Percentiles rank a stretch among this genome's conserved stretches.
Evolutionary conservation across 1,140 invertebrate genomes (phyloP).

Genomic region (Drosophila chauvacae): DNA sequence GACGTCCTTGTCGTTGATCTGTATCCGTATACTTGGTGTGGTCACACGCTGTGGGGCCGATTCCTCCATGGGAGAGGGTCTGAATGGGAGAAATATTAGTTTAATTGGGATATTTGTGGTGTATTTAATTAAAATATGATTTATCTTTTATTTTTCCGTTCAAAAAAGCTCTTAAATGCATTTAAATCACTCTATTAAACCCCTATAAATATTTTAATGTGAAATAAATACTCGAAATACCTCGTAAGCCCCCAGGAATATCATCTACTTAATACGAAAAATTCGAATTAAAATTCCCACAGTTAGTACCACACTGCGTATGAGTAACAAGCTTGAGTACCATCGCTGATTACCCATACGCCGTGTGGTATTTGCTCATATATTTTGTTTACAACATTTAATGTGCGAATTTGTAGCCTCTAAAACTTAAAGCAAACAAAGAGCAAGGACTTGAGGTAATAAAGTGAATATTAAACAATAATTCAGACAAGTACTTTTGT

Average conservation of each 20-base stretch:
- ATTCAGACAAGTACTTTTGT: not conserved
- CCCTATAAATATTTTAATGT: not conserved
- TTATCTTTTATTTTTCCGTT: not conserved
- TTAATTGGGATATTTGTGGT: not conserved
- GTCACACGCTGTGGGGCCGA: conserved; percentile 42
- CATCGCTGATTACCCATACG: conserved; percentile 6
- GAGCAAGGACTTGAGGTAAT: conserved; percentile 2
- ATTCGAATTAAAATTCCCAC: conserved; percentile 22
- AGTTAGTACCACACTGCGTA: not conserved
- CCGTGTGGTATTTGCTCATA: conserved; percentile 12
- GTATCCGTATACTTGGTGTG: conserved; percentile 69
- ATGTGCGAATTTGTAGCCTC: conserved; percentile 1
- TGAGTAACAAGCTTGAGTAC: not conserved
- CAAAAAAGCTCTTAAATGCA: not conserved
- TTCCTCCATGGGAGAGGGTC: conserved; percentile 50
- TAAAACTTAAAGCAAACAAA: conserved; percentile 14
- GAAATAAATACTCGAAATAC: not conserved
- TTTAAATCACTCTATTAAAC: not conserved
- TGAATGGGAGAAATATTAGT: not conserved
- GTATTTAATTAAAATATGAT: not conserved
- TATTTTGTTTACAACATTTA: conserved; percentile 24
- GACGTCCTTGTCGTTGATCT: conserved; percentile 59
- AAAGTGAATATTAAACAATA: not conserved
- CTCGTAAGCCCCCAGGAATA: not conserved
- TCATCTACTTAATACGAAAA: not conserved